Conservation (phyloP, 1,140 invertebrate genomes). For the Drosophila grimshawi region DNA sequence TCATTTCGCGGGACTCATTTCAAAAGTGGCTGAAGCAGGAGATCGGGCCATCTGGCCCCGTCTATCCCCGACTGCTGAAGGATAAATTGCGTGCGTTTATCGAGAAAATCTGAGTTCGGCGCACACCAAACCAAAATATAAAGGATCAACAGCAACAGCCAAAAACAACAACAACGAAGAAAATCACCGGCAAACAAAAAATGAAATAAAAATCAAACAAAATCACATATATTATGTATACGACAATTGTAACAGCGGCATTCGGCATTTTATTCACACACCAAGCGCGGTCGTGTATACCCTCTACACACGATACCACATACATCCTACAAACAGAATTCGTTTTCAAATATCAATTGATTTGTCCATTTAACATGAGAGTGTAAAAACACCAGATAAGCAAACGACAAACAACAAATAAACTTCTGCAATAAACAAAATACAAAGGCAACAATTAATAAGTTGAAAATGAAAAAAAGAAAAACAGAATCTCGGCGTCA, state of each 20-base stretch:
- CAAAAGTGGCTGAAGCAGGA: conserved; percentile 73
- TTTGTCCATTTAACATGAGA: neutral
- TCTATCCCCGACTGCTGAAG: conserved; percentile 41
- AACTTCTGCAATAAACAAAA: conserved; percentile 43
- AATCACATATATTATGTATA: conserved; percentile 24
- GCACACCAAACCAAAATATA: conserved; percentile 1
- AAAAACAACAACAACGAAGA: conserved; percentile 25
- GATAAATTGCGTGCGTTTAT: conserved; percentile 63
- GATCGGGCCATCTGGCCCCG: conserved; percentile 30
- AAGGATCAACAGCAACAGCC: conserved; percentile 15
- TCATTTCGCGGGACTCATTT: conserved; percentile 72
- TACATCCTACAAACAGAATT: conserved; percentile 14
- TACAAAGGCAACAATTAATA: conserved; percentile 40
- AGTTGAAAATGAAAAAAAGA: conserved; percentile 24
- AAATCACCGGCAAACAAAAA: conserved; percentile 20
- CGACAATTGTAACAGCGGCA: conserved; percentile 37
- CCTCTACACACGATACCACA: conserved; percentile 19
- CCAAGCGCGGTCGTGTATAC: conserved; percentile 52
- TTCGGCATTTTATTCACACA: conserved; percentile 24
- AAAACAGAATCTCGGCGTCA: conserved; percentile 35
- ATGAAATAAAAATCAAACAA: neutral
- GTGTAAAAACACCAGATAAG: conserved; percentile 7
- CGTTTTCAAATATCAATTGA: neutral
- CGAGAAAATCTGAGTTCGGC: conserved; percentile 50
- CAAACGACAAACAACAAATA: conserved; percentile 23